Percentiles rank a stretch among this genome's conserved stretches.
These are phyloP conservation scores for Colaptes auratus DNA, from an alignment of 2,113 vertebrate genomes.

Conservation along the genomic window DNA sequence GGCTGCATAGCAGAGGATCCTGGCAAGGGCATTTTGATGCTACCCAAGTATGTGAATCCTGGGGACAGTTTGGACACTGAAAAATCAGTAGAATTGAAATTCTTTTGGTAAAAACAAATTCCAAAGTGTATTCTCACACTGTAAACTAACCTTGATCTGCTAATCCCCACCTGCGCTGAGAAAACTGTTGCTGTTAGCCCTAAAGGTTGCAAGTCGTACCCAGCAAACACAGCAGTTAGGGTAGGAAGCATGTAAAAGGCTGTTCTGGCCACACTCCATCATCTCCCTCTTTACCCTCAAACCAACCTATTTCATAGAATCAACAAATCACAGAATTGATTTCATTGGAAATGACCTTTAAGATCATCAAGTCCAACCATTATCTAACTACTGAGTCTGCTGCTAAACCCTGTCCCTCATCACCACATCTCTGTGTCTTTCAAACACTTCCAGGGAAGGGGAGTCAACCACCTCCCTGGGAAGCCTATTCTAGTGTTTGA, in stretches of 20 bases:
- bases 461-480: no score
- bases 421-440: no score
- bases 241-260: rapidly evolving
- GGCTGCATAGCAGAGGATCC: background rate
- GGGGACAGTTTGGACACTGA: background rate
- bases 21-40: background rate
- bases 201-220: background rate
- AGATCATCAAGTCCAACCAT: no score
- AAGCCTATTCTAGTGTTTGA: no score
- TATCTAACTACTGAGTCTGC: no score
- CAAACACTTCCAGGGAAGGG: no score
- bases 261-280: background rate
- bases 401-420: no score
- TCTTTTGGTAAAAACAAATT: background rate
- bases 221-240: background rate
- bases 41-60: background rate
- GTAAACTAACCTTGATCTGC: background rate
- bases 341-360: no score
- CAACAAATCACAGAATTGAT: no score
- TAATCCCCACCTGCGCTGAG: background rate
- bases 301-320: background rate
- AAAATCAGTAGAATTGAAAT: background rate
- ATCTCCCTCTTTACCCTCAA: background rate
- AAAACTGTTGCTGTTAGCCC: background rate
- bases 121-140: background rate